Conservation (phyloP, 2,797 vertebrate genomes). For the Darevskia nairensis region DNA sequence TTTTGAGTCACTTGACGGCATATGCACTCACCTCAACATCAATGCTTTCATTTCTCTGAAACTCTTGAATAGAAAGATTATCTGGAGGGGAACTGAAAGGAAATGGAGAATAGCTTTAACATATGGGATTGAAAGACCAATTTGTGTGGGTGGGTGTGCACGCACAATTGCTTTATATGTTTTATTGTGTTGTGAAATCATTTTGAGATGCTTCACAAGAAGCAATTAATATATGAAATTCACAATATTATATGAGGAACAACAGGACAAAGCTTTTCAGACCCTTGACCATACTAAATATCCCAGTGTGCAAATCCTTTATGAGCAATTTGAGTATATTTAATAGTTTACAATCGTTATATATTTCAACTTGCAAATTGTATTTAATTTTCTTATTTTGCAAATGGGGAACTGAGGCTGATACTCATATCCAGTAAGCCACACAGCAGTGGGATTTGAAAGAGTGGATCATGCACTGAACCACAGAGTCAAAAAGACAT, state of each 20-base stretch:
- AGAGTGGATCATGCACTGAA: not conserved
- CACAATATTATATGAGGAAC: not conserved
- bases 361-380: not conserved
- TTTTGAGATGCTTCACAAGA: too few species aligned
- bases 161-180: too few species aligned
- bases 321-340: not conserved
- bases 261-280: not conserved
- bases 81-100: constrained; percentile 91
- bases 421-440: not conserved
- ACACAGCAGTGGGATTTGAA: not conserved
- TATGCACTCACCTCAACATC: constrained; percentile 91
- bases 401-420: not conserved
- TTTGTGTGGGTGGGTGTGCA: not conserved
- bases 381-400: not conserved
- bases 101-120: constrained; percentile 18
- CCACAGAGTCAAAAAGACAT: not conserved
- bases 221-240: too few species aligned
- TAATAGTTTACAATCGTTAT: not conserved
- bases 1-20: not conserved
- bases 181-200: too few species aligned
- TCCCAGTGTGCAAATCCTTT: not conserved
- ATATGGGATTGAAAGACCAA: not conserved
- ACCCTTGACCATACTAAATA: not conserved
- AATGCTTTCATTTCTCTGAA: constrained; percentile 97
- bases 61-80: constrained; percentile 98